Evolutionary conservation across 1,140 invertebrate species (phyloP), one percentile per base, ranked within the genome.

Genomic region (Drosophila micromelanica): DNA sequence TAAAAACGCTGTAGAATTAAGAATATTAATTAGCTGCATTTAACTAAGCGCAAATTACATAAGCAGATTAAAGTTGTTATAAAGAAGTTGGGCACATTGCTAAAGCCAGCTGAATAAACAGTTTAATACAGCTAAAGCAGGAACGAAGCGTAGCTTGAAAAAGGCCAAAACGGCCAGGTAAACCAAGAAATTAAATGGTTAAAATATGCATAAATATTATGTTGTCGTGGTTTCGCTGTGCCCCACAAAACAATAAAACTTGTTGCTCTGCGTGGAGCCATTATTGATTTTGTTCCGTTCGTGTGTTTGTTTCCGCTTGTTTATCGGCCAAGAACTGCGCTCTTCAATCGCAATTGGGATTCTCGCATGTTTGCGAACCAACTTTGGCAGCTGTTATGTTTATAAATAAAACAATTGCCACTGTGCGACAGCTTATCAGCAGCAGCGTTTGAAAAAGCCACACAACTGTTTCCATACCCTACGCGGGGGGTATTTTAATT

Each of bases 131-230:
- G 1, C 27, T 1, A 32, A 6, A 56, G 30, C 40, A 52, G 32
- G 57, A 59, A 30, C 45, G 17, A 40, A 71, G 30, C 52, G 13
- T n/a, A 51, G 68, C 68, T 71, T 43, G 30, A 61, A 52, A 49
- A 61, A 37, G 12, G 32, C 40, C 17, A 30, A 56, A 62, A 62
- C 11, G 42, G 32, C 40, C 13, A 70, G 59, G 49, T 63, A 55
- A 55, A 65, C 3, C 43, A 1, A 35, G 17, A 13, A 37, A 12
- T 27, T 9, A 60, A 43, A 48, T 12, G 11, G 17, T 7, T 15
- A 20, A 59, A 48, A 64, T 37, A 20, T 35, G 67, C 57, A 70
- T 62, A 65, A 37, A 9, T 32, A 27, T 65, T 5, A 64, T 9
- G 15, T 13, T 8, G 13, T 42, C 6, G 6, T 15, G 42, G 0